Evolutionary conservation across 2,113 vertebrate species (phyloP).

Genomic region (Drymodes brunneopygia): DNA sequence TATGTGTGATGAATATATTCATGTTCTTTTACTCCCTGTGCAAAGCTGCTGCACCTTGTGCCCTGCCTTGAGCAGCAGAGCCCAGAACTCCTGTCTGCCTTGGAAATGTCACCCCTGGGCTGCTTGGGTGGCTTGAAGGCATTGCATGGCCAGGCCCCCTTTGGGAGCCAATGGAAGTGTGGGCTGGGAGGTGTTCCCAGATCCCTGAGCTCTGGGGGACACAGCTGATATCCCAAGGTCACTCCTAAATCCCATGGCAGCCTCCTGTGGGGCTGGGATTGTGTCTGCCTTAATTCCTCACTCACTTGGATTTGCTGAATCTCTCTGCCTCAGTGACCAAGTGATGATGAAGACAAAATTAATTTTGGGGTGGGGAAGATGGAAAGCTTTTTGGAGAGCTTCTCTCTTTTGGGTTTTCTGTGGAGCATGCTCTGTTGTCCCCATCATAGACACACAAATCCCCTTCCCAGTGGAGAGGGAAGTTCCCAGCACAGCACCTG

Average conservation of each 20-base stretch:
- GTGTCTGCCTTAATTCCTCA: not conserved
- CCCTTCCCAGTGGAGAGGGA: not conserved
- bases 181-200: not conserved
- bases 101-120: not conserved
- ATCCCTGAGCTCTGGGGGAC: not conserved
- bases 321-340: not conserved
- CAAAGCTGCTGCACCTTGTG: not conserved
- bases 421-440: not conserved
- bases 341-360: not conserved
- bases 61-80: not conserved
- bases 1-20: not conserved
- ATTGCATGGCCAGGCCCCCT: not conserved
- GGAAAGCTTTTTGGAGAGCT: not conserved
- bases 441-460: no score
- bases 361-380: not conserved
- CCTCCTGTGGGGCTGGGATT: not conserved
- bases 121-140: not conserved
- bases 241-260: not conserved
- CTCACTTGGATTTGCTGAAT: not conserved
- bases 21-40: not conserved
- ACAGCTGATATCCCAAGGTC: not conserved
- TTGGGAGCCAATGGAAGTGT: not conserved
- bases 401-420: not conserved
- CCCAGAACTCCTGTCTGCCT: not conserved
- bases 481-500: not conserved